These are phyloP conservation scores for Junonia oenone DNA, from an alignment of 2,888 invertebrate genomes.

Conservation along the genomic window DNA sequence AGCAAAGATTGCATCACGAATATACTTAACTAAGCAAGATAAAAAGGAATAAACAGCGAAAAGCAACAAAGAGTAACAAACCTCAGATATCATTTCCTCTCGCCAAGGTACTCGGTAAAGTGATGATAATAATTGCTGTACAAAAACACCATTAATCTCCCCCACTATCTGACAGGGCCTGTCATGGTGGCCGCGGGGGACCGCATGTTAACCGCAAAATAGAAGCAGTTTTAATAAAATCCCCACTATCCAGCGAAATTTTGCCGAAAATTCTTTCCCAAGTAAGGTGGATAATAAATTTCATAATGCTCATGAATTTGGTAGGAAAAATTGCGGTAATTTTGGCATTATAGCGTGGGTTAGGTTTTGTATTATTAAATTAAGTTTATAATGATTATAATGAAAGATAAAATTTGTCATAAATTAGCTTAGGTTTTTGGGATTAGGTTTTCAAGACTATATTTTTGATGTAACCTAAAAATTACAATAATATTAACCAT, in stretches of 20 bases:
- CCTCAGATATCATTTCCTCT: neutral
- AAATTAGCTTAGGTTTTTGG: too few relatives aligned
- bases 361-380: neutral
- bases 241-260: neutral
- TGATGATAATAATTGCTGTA: constrained; percentile 13
- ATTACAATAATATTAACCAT: too few relatives aligned
- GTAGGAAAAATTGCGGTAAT: neutral
- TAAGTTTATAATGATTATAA: neutral
- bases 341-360: neutral
- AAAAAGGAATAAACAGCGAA: too few relatives aligned
- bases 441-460: too few relatives aligned
- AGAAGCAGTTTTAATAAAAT: constrained; percentile 6
- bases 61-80: too few relatives aligned
- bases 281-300: neutral
- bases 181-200: constrained; percentile 14
- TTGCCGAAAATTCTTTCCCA: neutral
- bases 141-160: constrained; percentile 23
- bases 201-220: constrained; percentile 13
- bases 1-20: neutral
- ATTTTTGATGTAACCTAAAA: too few relatives aligned
- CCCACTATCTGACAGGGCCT: constrained; percentile 15
- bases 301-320: neutral
- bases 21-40: neutral
- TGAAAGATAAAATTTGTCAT: too few relatives aligned
- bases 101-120: neutral